Base-by-base conservation (phyloP, 2,888 invertebrate species). In the Ctena decussata region DNA sequence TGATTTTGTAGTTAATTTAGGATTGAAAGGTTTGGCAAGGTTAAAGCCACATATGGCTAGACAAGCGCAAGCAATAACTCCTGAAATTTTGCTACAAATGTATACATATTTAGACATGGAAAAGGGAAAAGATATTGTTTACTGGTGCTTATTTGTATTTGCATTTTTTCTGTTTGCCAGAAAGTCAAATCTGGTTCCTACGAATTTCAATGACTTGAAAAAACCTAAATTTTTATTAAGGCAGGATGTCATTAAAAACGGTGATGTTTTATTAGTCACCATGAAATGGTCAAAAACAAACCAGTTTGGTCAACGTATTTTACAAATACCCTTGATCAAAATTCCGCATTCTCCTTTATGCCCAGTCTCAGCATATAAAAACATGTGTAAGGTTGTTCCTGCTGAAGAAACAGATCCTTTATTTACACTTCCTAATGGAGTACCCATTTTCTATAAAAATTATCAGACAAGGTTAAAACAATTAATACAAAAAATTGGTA, bases 91-190 rank as follows among this genome's bases (percentile, higher is more conserved):
- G 30, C n/a, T 39, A 0, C 24, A 69, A 30, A 35, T 65, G 27
- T 46, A 3, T 30, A 0, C 32, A 18, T 18, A 32, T 12, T 69
- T 77, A 44, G 46, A 77, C 41, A 3, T 57, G 5, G 27, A 21
- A 32, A 57, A 44, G 21, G 0, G 18, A 11, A 21, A n/a, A 24
- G 60, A 76, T 41, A 39, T 41, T 41, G 35, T 30, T 1, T 69
- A 44, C 44, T 77, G 77, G 77, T 77, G 77, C 35, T 77, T 77
- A 77, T 77, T 77, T 69, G n/a, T 77, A 15, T 77, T 77, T 69
- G 77, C 69, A 1, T 77, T 77, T 46, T 69, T 46, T 30, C 30
- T 77, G 6, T 35, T 77, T 32, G n/a, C 44, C 24, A 57, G 77
- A 30, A 77, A 77, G 44, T 77, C 77, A 15, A 77, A 77, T 70